Evolutionary conservation across 2,888 invertebrate species (phyloP).

Genomic region (Diaprepes abbreviatus): DNA sequence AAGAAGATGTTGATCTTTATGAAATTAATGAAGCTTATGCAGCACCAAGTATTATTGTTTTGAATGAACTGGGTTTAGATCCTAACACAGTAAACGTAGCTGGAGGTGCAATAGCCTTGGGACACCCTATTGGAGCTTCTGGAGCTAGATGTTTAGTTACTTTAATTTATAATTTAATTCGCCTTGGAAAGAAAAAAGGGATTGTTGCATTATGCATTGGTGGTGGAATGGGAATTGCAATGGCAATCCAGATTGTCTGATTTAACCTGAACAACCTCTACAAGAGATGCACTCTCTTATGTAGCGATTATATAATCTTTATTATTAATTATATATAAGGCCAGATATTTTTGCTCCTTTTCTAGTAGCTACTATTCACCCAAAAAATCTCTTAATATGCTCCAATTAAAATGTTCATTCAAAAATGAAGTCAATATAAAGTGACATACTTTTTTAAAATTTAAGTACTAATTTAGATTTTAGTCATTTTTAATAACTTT

Average conservation of each 20-base stretch:
- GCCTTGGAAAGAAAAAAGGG: slow-evolving; percentile 76
- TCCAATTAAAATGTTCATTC: too few relatives aligned
- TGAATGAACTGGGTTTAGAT: slow-evolving; percentile 76
- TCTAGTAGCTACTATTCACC: too few relatives aligned
- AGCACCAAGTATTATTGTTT: slow-evolving; percentile 78
- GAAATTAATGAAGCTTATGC: slow-evolving; percentile 93
- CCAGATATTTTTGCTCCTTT: too few relatives aligned
- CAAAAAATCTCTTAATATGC: too few relatives aligned
- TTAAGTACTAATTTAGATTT: too few relatives aligned
- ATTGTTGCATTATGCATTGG: slow-evolving; percentile 86
- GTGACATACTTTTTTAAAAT: too few relatives aligned
- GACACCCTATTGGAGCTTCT: slow-evolving; percentile 88
- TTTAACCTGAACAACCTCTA: too few relatives aligned
- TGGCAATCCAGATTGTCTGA: slow-evolving; percentile 76
- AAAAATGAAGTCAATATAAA: too few relatives aligned
- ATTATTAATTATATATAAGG: too few relatives aligned
- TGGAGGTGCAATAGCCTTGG: slow-evolving; percentile 88
- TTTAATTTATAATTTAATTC: slow-evolving; percentile 76
- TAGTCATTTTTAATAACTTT: too few relatives aligned
- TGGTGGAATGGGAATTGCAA: slow-evolving; percentile 90
- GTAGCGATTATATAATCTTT: too few relatives aligned
- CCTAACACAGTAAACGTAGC: slow-evolving; percentile 79
- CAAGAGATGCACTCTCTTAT: too few relatives aligned
- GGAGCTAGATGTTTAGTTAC: slow-evolving; percentile 81
- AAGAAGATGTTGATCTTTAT: slow-evolving; percentile 83